phyloP scores from a whole-genome alignment of 2,113 vertebrate genomes.

The Erpornis zantholeuca region DNA sequence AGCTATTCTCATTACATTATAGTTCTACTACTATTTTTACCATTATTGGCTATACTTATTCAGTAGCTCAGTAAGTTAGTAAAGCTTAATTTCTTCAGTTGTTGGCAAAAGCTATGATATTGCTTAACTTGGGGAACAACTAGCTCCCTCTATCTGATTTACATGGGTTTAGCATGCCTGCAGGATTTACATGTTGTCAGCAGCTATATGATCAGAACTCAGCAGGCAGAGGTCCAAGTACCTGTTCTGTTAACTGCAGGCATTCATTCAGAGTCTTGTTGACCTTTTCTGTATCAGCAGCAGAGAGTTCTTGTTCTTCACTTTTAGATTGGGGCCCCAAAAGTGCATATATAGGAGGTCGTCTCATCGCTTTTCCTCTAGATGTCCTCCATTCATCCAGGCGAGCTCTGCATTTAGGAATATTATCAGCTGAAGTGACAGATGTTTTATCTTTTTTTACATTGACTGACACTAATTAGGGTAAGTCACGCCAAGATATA shows the following conservation, averaged over 20 bases:
- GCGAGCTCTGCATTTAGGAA: slow-evolving; percentile 71
- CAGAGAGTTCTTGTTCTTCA: neutral
- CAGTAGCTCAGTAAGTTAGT: neutral
- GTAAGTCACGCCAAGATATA: neutral
- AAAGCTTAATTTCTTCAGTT: neutral
- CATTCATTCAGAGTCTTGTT: slow-evolving; percentile 67
- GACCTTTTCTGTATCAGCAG: slow-evolving; percentile 43
- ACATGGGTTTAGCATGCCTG: rapidly evolving
- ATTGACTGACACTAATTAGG: neutral
- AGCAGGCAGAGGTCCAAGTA: neutral
- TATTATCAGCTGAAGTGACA: neutral
- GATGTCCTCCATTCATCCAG: slow-evolving; percentile 79
- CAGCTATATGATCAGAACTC: neutral
- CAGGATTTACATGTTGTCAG: neutral
- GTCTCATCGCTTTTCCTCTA: slow-evolving; percentile 82
- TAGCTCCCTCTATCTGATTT: neutral
- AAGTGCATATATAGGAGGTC: slow-evolving; percentile 55
- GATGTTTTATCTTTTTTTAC: neutral
- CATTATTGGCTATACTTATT: neutral
- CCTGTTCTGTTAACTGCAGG: slow-evolving; percentile 70
- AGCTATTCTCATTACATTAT: neutral
- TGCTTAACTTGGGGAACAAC: neutral
- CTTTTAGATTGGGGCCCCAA: neutral
- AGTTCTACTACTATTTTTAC: neutral
- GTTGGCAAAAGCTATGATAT: neutral